Evolutionary conservation across 2,888 invertebrate species (phyloP), one percentile per base, ranked within the genome.

Genomic region (Synanthedon andrenaeformis): DNA sequence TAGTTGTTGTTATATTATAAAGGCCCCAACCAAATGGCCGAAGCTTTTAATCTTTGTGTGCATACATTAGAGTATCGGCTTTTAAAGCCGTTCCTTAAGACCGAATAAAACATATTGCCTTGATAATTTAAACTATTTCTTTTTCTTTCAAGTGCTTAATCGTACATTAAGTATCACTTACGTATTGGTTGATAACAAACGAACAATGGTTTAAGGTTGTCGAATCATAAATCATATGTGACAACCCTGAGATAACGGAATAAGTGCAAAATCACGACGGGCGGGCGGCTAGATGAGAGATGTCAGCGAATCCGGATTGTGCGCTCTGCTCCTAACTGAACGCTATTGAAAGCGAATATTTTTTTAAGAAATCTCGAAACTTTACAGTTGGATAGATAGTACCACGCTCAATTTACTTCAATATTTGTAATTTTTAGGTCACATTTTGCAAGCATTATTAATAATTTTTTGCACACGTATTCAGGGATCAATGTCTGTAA

Each of bases 181-280:
- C 8, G 17, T 14, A 49, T 17, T 23, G 19, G 10, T 19, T 19
- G 19, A 17, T 23, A 23, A 14, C 49, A 12, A 13, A 49, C 17
- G 23, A 49, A 49, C 23, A 49, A 49, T 49, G 49, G 17, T 13
- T 12, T 14, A 6, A 3, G 6, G 14, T 45, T 45, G 45, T 45
- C 35, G 35, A 45, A 19, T 10, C 12, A 53, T 53, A 53, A 57
- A 55, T 55, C 53, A 52, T 45, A 51, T 51, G 41, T 54, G 60
- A 54, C 71, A 72, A 56, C 67, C 68, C 66, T 71, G 59, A 19
- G 57, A 62, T 62, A 62, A 65, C 64, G 60, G 66, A 57, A 61
- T 59, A 56, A 66, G 67, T 72, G 69, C 67, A 67, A 66, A 70
- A 66, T 63, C 69, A 56, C 61, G 56, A 61, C 69, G 65, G 65